Percentiles rank a stretch among this genome's conserved stretches.
phyloP scores from a whole-genome alignment of 2,888 invertebrate genomes.

The Spilosoma lubricipeda region DNA sequence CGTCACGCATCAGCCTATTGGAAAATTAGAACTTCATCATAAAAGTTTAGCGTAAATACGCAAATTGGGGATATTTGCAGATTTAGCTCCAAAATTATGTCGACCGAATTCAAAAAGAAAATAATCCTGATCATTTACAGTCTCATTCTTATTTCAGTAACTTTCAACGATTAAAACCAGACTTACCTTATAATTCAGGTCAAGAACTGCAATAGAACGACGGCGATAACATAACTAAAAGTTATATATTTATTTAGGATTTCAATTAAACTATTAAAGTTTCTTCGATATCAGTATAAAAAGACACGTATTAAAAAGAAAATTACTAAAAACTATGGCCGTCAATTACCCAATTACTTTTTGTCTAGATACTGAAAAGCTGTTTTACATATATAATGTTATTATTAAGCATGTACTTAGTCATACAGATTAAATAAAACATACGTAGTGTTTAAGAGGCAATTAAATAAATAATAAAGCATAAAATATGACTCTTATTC shows the following conservation, averaged over 20 bases:
- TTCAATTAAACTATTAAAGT: background rate
- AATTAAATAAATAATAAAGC: slow-evolving; percentile 23
- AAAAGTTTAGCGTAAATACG: background rate
- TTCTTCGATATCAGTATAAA: background rate
- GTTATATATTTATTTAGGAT: background rate
- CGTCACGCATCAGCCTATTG: background rate
- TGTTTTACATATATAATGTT: slow-evolving; percentile 2
- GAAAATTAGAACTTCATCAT: background rate
- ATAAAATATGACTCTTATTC: slow-evolving; percentile 14
- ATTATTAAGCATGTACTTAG: slow-evolving; percentile 7
- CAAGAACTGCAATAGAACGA: background rate
- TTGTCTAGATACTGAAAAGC: background rate
- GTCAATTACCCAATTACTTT: background rate
- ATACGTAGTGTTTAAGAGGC: slow-evolving; percentile 23
- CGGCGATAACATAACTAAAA: background rate
- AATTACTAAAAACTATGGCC: background rate
- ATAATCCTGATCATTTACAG: background rate
- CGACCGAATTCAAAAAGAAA: background rate
- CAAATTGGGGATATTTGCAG: background rate
- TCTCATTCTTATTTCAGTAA: background rate
- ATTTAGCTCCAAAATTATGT: background rate
- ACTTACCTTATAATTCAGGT: background rate
- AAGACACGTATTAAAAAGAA: background rate
- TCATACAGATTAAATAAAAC: slow-evolving; percentile 11
- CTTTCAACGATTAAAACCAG: background rate